Conservation (phyloP, 2,113 vertebrate genomes). For the Struthidea cinerea region DNA sequence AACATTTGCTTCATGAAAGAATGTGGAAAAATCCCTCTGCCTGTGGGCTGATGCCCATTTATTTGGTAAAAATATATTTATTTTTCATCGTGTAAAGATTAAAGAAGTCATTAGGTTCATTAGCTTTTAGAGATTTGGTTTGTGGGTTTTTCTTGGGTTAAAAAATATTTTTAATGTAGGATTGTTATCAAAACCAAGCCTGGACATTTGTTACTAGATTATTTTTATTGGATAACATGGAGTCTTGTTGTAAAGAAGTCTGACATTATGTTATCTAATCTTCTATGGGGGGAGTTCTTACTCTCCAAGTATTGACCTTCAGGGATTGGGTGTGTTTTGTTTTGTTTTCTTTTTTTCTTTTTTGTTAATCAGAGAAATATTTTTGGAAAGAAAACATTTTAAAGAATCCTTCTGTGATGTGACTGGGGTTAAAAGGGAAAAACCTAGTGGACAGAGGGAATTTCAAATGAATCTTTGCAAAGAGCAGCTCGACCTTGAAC, state of each 20-base stretch:
- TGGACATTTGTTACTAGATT: not conserved
- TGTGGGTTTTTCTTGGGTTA: not conserved
- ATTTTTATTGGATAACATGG: not conserved
- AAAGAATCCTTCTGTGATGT: not conserved
- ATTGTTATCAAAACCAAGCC: not conserved
- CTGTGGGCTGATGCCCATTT: not conserved
- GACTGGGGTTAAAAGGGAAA: not conserved
- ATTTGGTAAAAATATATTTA: not conserved
- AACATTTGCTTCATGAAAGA: not conserved
- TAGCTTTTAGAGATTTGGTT: not conserved
- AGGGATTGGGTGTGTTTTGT: not conserved
- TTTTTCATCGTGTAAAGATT: not conserved
- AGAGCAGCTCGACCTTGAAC: not conserved
- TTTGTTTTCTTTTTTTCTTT: not conserved
- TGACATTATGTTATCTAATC: not conserved
- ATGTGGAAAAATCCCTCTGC: conserved; percentile 6
- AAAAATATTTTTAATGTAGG: not conserved
- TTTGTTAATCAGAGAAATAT: not conserved
- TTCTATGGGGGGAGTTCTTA: not conserved
- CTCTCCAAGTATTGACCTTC: not conserved
- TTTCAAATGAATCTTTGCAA: not conserved
- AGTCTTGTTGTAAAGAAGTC: not conserved
- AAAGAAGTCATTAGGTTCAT: not conserved
- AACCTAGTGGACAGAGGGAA: not conserved
- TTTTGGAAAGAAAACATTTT: not conserved